A percentile compares a stretch with the other conserved stretches of the same genome.
These are phyloP conservation scores for Isichthys henryi DNA, from an alignment of 2,113 vertebrate genomes.

Conservation along the genomic window DNA sequence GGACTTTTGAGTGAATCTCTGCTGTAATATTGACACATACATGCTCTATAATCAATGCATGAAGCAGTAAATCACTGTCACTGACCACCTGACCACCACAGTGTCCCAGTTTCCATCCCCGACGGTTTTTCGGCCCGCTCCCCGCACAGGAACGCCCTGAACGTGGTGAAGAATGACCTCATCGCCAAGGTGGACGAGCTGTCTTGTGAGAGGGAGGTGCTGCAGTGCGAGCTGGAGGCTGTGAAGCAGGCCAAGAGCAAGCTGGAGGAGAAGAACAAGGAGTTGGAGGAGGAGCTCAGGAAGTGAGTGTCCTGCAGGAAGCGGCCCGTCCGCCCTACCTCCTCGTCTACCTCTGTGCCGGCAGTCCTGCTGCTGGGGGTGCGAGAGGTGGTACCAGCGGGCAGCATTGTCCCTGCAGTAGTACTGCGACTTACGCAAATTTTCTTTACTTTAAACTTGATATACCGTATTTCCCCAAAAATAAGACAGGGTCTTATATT, in stretches of 20 bases:
- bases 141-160: slow-evolving; percentile 81
- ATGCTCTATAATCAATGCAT: not conserved
- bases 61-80: not conserved
- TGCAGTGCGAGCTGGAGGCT: slow-evolving; percentile 78
- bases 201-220: slow-evolving; percentile 84
- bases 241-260: slow-evolving; percentile 79
- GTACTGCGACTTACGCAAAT: not conserved
- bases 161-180: slow-evolving; percentile 93
- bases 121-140: not conserved
- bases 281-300: slow-evolving; percentile 87
- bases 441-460: not conserved
- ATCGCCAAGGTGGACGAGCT: slow-evolving; percentile 86
- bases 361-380: not conserved
- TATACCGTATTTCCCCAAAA: not conserved
- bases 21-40: not conserved
- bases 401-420: not conserved
- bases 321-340: not conserved
- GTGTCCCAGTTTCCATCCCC: not conserved
- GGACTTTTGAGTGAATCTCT: not conserved
- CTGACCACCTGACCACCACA: not conserved
- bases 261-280: slow-evolving; percentile 86
- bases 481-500: too few relatives aligned
- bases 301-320: slow-evolving; percentile 60
- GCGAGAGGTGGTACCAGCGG: not conserved
- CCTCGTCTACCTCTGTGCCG: not conserved